Evolutionary conservation across 2,888 invertebrate genomes (phyloP).

Genomic region (Halictus ligatus): DNA sequence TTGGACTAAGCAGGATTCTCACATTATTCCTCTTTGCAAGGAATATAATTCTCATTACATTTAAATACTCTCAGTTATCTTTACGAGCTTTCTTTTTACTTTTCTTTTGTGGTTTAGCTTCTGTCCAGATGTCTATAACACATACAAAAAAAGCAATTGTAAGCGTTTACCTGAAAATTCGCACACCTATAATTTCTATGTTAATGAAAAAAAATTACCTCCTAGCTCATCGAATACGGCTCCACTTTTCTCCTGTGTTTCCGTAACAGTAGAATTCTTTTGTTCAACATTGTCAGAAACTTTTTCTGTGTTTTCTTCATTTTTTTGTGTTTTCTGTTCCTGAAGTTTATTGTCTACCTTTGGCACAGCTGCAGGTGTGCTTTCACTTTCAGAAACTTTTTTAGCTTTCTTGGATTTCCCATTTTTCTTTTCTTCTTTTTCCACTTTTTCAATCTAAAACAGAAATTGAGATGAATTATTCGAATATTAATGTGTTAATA

Average conservation of each 20-base stretch:
- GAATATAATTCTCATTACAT: slow-evolving; percentile 57
- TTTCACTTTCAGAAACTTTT: slow-evolving; percentile 79
- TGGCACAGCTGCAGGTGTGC: slow-evolving; percentile 49
- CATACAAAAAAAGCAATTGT: not conserved
- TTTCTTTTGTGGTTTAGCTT: slow-evolving; percentile 90
- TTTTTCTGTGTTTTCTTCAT: slow-evolving; percentile 68
- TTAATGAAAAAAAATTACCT: slow-evolving; percentile 82
- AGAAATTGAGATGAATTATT: slow-evolving; percentile 14
- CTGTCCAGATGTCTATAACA: slow-evolving; percentile 90
- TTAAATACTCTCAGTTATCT: slow-evolving; percentile 86
- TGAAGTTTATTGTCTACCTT: slow-evolving; percentile 73
- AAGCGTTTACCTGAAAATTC: not conserved
- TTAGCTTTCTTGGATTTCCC: slow-evolving; percentile 83
- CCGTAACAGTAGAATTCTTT: slow-evolving; percentile 65
- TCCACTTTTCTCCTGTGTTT: slow-evolving; percentile 74
- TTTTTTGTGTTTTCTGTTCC: slow-evolving; percentile 69
- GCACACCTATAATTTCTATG: not conserved
- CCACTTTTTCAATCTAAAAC: slow-evolving; percentile 75
- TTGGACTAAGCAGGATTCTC: slow-evolving; percentile 68
- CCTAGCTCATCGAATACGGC: slow-evolving; percentile 87
- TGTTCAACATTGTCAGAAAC: slow-evolving; percentile 66
- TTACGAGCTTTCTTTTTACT: slow-evolving; percentile 92
- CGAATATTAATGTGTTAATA: not conserved
- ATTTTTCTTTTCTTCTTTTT: slow-evolving; percentile 82
- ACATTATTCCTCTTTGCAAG: slow-evolving; percentile 59